Conservation (phyloP, 1,140 invertebrate species). For the Drosophila ambigua region DNA sequence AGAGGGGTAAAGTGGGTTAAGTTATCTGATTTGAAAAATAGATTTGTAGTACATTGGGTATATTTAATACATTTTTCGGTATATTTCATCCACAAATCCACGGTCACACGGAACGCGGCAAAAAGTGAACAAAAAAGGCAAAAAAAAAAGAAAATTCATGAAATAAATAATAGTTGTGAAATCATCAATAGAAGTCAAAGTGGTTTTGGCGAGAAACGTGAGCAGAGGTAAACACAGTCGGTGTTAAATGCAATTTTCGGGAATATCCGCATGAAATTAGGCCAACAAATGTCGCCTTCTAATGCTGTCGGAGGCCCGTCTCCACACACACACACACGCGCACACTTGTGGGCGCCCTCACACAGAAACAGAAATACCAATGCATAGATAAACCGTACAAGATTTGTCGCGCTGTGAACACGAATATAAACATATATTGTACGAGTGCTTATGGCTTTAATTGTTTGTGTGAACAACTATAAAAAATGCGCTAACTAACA, state of each 20-base stretch:
- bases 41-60: too few species aligned
- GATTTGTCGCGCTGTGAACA: too few species aligned
- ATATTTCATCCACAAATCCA: not conserved
- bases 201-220: too few species aligned
- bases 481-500: conserved; percentile 50
- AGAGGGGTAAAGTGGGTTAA: too few species aligned
- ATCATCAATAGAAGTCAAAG: conserved; percentile 7
- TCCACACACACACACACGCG: conserved; percentile 34
- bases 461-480: conserved; percentile 30
- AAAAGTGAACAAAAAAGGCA: conserved; percentile 3
- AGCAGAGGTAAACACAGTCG: not conserved
- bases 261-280: conserved; percentile 35
- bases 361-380: conserved; percentile 10
- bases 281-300: conserved; percentile 43
- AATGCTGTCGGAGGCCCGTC: conserved; percentile 53
- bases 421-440: not conserved
- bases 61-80: too few species aligned
- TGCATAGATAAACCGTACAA: conserved; percentile 36
- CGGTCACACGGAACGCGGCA: conserved; percentile 22
- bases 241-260: not conserved
- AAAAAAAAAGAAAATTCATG: conserved; percentile 14
- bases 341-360: conserved; percentile 26
- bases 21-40: too few species aligned
- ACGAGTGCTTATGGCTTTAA: not conserved
- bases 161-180: conserved; percentile 34